Conservation (phyloP, 1,140 invertebrate species). For the Drosophila pseudoobscura region DNA sequence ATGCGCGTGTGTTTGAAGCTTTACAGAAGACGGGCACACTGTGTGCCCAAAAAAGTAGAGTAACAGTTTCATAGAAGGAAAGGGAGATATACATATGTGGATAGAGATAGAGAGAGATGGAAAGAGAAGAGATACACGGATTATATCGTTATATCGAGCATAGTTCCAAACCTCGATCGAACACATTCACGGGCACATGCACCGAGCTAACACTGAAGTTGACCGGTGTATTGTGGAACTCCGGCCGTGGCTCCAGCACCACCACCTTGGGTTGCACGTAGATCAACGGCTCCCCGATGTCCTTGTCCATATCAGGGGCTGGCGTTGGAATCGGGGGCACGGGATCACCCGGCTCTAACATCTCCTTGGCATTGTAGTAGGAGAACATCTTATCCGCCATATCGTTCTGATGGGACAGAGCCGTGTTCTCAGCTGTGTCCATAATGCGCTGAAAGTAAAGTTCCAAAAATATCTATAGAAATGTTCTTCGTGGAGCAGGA, state of each 20-base stretch:
- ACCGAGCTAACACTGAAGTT: constrained; percentile 94
- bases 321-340: constrained; percentile 77
- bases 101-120: constrained; percentile 37
- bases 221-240: constrained; percentile 92
- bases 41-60: neutral
- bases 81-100: constrained; percentile 33
- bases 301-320: constrained; percentile 84
- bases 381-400: constrained; percentile 87
- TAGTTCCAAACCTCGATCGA: constrained; percentile 89
- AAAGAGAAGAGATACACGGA: constrained; percentile 49
- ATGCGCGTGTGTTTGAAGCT: constrained; percentile 36
- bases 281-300: constrained; percentile 84
- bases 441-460: constrained; percentile 87
- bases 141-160: constrained; percentile 21
- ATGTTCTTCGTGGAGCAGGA: neutral
- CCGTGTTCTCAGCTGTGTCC: constrained; percentile 91
- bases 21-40: constrained; percentile 43
- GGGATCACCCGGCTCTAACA: constrained; percentile 84
- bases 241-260: constrained; percentile 87
- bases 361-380: constrained; percentile 90
- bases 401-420: constrained; percentile 86
- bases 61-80: constrained; percentile 36
- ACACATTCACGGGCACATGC: constrained; percentile 98
- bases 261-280: constrained; percentile 85
- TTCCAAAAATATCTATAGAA: no score